Evolutionary conservation across 2,888 invertebrate species (phyloP).

Genomic region (Lottia scabra): DNA sequence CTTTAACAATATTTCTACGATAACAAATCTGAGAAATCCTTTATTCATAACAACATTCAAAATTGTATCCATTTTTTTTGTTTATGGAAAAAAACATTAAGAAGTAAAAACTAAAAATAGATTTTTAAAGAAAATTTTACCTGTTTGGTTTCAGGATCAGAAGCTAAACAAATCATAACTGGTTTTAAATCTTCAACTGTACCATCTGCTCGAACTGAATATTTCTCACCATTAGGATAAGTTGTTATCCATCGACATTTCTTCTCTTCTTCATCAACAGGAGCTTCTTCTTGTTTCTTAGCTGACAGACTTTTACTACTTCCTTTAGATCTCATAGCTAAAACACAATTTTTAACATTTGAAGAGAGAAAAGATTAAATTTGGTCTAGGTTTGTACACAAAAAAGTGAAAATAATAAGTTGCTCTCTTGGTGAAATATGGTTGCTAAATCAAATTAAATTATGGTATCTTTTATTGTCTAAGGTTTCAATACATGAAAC

Average conservation of each 20-base stretch:
- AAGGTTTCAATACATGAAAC: neutral
- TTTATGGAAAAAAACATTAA: too few relatives aligned
- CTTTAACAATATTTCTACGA: too few relatives aligned
- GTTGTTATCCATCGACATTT: slow-evolving; percentile 59
- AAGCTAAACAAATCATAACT: slow-evolving; percentile 60
- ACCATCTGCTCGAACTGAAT: slow-evolving; percentile 44
- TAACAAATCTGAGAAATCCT: neutral
- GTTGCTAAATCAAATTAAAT: too few relatives aligned
- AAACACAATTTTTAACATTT: too few relatives aligned
- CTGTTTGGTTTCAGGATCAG: slow-evolving; percentile 66
- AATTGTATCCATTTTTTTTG: too few relatives aligned
- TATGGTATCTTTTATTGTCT: too few relatives aligned
- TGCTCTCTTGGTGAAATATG: neutral
- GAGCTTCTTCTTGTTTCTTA: slow-evolving; percentile 28
- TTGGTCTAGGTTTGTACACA: too few relatives aligned
- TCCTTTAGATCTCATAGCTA: neutral
- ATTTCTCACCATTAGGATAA: slow-evolving; percentile 57
- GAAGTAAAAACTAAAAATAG: too few relatives aligned
- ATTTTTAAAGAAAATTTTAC: slow-evolving; percentile 33
- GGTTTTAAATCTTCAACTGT: slow-evolving; percentile 44
- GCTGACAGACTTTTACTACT: slow-evolving; percentile 9
- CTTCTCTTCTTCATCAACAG: slow-evolving; percentile 34
- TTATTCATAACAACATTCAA: too few relatives aligned
- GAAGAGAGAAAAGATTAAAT: too few relatives aligned
- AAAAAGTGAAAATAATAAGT: too few relatives aligned